Conservation (phyloP, 37 sponge, comb jelly and placozoan genomes). For the Geodia barretti region DNA sequence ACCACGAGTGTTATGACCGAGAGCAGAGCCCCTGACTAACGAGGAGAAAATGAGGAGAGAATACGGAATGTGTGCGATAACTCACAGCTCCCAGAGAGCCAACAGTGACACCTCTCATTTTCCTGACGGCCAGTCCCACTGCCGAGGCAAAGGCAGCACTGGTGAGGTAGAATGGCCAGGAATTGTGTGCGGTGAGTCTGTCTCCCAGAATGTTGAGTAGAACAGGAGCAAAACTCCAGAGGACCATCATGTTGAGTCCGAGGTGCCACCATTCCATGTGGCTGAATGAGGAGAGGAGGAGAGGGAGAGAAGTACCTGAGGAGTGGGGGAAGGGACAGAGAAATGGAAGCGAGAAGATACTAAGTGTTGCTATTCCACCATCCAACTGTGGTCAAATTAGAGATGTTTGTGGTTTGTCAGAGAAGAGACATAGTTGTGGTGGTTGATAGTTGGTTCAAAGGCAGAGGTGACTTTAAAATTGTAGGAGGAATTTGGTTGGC, state of each 20-base stretch:
- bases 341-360: not conserved
- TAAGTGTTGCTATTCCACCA: not conserved
- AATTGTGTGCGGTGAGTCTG: not conserved
- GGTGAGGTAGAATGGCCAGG: conserved; percentile 17
- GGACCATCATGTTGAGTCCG: conserved; percentile 69
- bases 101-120: not conserved
- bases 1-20: not conserved
- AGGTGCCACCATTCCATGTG: conserved; percentile 69
- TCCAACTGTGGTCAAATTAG: not conserved
- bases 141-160: conserved; percentile 38
- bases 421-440: not conserved
- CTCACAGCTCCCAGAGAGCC: conserved; percentile 67
- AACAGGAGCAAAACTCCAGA: conserved; percentile 63
- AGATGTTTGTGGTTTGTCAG: not conserved
- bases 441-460: too few species aligned
- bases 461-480: too few species aligned
- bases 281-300: conserved; percentile 64
- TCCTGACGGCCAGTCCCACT: conserved; percentile 34
- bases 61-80: not conserved
- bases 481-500: too few species aligned
- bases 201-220: conserved; percentile 29
- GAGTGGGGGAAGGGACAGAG: not conserved
- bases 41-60: not conserved
- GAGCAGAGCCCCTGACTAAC: not conserved
- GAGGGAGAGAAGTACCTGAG: conserved; percentile 25